phyloP scores from a whole-genome alignment of 2,888 invertebrate genomes.

The Cinara cedri region DNA sequence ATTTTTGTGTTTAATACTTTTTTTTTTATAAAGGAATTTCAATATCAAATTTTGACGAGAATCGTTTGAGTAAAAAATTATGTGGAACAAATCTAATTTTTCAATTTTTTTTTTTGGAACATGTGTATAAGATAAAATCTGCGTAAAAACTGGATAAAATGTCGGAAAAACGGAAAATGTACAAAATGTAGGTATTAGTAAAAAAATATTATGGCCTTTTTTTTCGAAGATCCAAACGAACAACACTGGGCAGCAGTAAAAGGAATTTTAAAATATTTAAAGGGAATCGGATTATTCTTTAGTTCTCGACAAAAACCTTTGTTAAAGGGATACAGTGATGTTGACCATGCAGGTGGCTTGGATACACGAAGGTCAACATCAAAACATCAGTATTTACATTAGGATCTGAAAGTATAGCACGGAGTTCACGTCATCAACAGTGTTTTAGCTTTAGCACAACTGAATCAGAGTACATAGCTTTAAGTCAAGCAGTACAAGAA shows the following conservation, averaged over 20 bases:
- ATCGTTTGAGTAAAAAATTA: too few species aligned
- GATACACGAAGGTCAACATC: background rate
- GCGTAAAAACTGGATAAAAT: too few species aligned
- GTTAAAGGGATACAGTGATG: conserved; percentile 13
- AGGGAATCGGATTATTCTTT: background rate
- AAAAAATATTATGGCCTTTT: too few species aligned
- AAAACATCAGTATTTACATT: background rate
- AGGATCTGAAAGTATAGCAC: background rate
- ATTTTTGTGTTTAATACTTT: too few species aligned
- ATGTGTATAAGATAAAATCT: too few species aligned
- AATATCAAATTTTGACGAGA: too few species aligned
- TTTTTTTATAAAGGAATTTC: too few species aligned
- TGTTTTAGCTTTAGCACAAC: background rate
- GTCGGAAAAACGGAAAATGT: too few species aligned
- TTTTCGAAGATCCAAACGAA: background rate
- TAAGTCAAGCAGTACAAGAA: background rate
- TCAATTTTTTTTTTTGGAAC: too few species aligned
- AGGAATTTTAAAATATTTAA: conserved; percentile 6
- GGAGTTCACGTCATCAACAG: background rate
- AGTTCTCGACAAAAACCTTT: background rate
- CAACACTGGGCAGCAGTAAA: background rate
- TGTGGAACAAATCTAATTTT: too few species aligned
- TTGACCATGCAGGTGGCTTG: conserved; percentile 2
- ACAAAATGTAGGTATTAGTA: too few species aligned
- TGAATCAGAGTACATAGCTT: background rate